phyloP scores from a whole-genome alignment of 2,888 invertebrate species.

The Meiosimyza platycephala region DNA sequence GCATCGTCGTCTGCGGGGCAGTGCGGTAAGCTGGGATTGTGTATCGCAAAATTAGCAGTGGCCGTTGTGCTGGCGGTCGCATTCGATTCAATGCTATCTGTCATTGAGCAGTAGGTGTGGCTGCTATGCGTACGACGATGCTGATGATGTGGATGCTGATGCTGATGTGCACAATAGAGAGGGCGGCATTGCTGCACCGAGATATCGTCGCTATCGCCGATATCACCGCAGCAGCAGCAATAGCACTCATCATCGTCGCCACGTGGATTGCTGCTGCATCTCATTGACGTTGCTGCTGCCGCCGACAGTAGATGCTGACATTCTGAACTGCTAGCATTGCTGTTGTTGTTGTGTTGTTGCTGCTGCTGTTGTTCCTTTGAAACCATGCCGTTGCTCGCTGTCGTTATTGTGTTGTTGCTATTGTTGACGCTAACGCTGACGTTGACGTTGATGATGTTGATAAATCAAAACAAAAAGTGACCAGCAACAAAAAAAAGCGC shows the following conservation, averaged over 20 bases:
- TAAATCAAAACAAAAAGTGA: background rate
- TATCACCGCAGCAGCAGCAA: background rate
- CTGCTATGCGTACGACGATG: slow-evolving; percentile 23
- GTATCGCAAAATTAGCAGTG: background rate
- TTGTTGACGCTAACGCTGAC: background rate
- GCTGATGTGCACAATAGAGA: background rate
- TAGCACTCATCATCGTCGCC: background rate
- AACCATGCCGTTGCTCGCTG: background rate
- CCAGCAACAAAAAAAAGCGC: background rate
- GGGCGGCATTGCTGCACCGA: background rate
- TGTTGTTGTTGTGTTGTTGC: background rate
- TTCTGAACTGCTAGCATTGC: slow-evolving; percentile 1
- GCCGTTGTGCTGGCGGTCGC: slow-evolving; percentile 22
- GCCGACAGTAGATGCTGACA: slow-evolving; percentile 3
- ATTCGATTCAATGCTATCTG: slow-evolving; percentile 13
- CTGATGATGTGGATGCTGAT: too few relatives aligned
- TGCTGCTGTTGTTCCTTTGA: slow-evolving; percentile 7
- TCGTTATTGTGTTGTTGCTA: background rate
- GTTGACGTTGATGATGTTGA: background rate
- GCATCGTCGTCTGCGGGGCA: slow-evolving; percentile 26
- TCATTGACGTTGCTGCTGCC: background rate
- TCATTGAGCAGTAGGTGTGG: slow-evolving; percentile 17
- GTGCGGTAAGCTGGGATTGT: background rate
- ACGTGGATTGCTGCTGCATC: background rate
- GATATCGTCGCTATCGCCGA: too few relatives aligned